phyloP scores from a whole-genome alignment of 2,797 vertebrate genomes.

The Clamator glandarius region DNA sequence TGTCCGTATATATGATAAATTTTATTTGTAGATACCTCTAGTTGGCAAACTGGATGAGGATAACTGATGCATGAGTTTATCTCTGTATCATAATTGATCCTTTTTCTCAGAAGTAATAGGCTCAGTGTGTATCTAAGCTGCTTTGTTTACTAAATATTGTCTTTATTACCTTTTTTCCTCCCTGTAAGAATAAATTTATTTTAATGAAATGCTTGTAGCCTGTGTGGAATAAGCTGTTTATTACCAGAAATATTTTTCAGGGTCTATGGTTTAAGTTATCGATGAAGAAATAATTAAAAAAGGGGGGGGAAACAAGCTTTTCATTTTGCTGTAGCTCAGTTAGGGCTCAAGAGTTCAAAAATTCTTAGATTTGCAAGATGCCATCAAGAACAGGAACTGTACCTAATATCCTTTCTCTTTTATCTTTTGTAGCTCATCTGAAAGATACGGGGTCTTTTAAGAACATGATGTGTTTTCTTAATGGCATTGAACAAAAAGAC shows the following conservation, averaged over 20 bases:
- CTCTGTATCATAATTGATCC: neutral
- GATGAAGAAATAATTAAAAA: neutral
- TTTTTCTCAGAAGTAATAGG: neutral
- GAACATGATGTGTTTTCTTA: neutral
- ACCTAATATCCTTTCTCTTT: neutral
- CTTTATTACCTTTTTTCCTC: neutral
- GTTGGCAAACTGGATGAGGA: neutral
- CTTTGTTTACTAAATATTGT: neutral
- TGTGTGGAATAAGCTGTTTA: neutral
- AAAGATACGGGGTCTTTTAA: neutral
- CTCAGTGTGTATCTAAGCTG: neutral
- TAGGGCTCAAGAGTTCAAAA: neutral
- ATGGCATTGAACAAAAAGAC: neutral
- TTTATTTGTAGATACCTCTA: neutral
- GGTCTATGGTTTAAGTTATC: neutral
- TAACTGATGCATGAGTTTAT: neutral
- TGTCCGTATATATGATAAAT: neutral
- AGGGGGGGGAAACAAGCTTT: fast-evolving
- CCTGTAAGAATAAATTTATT: neutral
- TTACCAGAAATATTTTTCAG: neutral
- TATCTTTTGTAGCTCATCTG: neutral
- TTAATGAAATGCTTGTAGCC: neutral
- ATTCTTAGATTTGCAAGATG: neutral
- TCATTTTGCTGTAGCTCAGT: neutral
- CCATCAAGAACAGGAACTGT: neutral